Conservation (phyloP, 2,888 invertebrate genomes). For the Cecidostiba fungosa region DNA sequence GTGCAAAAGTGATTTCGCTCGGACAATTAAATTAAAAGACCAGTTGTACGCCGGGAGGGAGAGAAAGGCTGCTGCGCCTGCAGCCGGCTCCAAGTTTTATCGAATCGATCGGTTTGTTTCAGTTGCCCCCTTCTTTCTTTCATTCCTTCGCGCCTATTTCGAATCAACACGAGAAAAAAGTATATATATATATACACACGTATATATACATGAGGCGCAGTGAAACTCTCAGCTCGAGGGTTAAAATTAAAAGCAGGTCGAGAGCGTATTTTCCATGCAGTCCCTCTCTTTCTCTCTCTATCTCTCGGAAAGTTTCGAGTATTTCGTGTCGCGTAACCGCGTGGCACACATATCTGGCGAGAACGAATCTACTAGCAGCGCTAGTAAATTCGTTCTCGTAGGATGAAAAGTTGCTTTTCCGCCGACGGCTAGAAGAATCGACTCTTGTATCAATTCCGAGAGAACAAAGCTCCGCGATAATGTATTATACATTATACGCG, state of each 20-base stretch:
- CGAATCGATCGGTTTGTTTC: conserved; percentile 14
- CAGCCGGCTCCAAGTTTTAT: conserved; percentile 10
- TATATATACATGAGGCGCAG: background rate
- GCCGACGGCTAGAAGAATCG: background rate
- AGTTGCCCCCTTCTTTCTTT: background rate
- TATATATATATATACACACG: background rate
- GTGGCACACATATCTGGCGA: background rate
- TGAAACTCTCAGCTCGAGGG: conserved; percentile 6
- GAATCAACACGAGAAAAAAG: background rate
- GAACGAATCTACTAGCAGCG: no score
- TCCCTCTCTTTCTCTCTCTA: background rate
- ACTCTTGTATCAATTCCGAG: background rate
- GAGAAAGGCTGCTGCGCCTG: background rate
- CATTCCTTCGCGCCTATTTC: background rate
- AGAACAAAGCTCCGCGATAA: background rate
- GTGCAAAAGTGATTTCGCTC: conserved; percentile 58
- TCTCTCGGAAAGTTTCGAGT: background rate
- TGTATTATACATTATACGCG: background rate
- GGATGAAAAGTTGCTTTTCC: conserved; percentile 40
- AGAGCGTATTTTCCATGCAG: background rate
- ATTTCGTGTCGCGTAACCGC: background rate
- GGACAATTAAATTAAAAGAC: conserved; percentile 60
- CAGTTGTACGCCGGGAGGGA: conserved; percentile 29
- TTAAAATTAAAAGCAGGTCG: conserved; percentile 10
- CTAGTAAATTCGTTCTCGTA: background rate